A percentile compares a stretch with the other conserved stretches of the same genome.
These are phyloP conservation scores for Tetrao urogallus DNA, from an alignment of 2,113 vertebrate genomes.

Conservation along the genomic window DNA sequence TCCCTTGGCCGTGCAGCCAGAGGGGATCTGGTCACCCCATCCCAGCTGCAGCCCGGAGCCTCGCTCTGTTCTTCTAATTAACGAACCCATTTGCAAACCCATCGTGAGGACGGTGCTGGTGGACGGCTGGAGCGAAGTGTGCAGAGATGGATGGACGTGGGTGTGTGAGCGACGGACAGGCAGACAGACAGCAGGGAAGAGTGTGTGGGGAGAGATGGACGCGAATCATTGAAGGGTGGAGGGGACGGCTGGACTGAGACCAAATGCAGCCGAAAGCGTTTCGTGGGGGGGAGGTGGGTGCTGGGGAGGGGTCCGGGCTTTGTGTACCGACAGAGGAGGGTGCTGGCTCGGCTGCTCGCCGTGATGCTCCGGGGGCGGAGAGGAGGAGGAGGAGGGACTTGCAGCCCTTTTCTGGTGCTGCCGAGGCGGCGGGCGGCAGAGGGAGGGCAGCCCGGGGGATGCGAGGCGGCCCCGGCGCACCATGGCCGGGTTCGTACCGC, in stretches of 20 bases:
- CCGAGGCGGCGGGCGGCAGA: constrained; percentile 29
- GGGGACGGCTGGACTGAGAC: background rate
- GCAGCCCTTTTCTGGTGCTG: constrained; percentile 18
- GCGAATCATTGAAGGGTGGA: background rate
- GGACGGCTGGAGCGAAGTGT: background rate
- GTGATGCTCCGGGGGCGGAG: constrained; percentile 2
- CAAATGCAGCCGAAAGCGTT: background rate
- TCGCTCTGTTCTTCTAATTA: rapidly evolving
- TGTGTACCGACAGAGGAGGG: constrained; percentile 6
- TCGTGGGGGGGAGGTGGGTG: background rate
- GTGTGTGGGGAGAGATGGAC: rapidly evolving
- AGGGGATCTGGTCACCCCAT: rapidly evolving
- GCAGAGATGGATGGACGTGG: background rate
- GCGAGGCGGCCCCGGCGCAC: constrained; percentile 27
- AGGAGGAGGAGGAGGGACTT: background rate
- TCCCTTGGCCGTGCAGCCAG: rapidly evolving
- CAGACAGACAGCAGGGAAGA: background rate
- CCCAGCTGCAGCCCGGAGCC: background rate
- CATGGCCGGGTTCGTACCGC: constrained; percentile 49
- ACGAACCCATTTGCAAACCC: too few species aligned
- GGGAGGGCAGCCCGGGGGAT: constrained; percentile 36
- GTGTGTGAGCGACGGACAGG: background rate
- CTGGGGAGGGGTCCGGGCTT: background rate
- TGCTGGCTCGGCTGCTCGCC: background rate
- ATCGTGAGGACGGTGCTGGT: rapidly evolving